Percentiles rank a stretch among this genome's conserved stretches.
Conservation (phyloP, 2,888 invertebrate genomes). For the Hirtodrosophila trivittata region DNA sequence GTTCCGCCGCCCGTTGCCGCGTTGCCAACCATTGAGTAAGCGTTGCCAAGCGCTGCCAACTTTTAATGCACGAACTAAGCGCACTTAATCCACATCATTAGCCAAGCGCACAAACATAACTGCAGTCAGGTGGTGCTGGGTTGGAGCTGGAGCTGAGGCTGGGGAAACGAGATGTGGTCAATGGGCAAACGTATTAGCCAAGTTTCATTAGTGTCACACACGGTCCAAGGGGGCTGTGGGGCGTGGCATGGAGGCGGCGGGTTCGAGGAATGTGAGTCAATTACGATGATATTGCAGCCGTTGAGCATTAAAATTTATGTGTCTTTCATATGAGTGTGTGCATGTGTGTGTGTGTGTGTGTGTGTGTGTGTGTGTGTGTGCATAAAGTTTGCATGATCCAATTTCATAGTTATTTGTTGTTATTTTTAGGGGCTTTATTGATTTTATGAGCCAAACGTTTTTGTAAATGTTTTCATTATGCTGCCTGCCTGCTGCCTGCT, state of each 20-base stretch:
- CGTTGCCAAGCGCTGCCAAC: conserved; percentile 9
- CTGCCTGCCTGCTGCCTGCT: not conserved
- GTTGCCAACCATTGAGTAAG: not conserved
- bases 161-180: not conserved
- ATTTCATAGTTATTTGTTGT: conserved; percentile 63
- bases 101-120: conserved; percentile 25
- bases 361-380: conserved; percentile 9
- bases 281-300: conserved; percentile 41
- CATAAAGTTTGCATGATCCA: conserved; percentile 45
- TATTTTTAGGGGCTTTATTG: conserved; percentile 62
- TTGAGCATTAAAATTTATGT: conserved; percentile 6
- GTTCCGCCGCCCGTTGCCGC: not conserved
- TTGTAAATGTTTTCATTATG: conserved; percentile 74
- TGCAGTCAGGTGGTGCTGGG: conserved; percentile 15
- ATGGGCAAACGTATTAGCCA: conserved; percentile 10
- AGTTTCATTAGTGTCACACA: conserved; percentile 27
- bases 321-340: conserved; percentile 2
- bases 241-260: not conserved
- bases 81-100: conserved; percentile 70
- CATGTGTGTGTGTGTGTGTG: not conserved
- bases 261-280: conserved; percentile 35
- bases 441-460: conserved; percentile 72
- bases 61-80: conserved; percentile 40
- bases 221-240: not conserved
- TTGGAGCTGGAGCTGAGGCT: not conserved